Conservation (phyloP, 2,888 invertebrate genomes). For the Tyria jacobaeae region DNA sequence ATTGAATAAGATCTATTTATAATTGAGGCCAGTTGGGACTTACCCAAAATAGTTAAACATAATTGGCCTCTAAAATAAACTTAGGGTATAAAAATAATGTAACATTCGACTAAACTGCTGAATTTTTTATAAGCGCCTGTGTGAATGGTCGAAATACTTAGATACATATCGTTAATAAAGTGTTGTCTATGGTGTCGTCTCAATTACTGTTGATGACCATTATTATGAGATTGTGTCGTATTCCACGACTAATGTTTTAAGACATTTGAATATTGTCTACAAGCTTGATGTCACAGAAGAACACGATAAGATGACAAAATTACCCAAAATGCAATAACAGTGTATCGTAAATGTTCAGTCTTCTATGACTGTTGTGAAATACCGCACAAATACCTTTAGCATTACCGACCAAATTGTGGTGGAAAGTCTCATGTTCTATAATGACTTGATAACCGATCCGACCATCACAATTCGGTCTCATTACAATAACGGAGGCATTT, state of each 20-base stretch:
- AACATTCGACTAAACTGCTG: constrained; percentile 39
- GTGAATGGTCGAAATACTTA: constrained; percentile 60
- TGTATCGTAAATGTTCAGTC: constrained; percentile 44
- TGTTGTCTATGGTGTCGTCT: constrained; percentile 50
- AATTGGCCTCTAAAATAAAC: constrained; percentile 10
- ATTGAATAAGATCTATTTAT: constrained; percentile 17
- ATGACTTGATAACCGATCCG: constrained; percentile 26
- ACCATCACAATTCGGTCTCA: constrained; percentile 57
- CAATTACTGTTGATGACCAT: constrained; percentile 27
- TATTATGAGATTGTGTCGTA: constrained; percentile 25
- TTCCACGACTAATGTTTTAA: too few relatives aligned
- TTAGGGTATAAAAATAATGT: constrained; percentile 12
- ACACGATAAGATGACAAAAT: constrained; percentile 28
- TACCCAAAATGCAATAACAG: constrained; percentile 39
- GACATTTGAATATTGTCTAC: not conserved
- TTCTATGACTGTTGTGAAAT: constrained; percentile 61
- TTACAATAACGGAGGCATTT: constrained; percentile 63
- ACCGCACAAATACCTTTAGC: constrained; percentile 76
- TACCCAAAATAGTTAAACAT: constrained; percentile 15
- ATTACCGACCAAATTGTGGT: constrained; percentile 58
- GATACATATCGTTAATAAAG: constrained; percentile 69
- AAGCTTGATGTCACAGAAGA: not conserved
- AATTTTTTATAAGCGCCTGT: constrained; percentile 40
- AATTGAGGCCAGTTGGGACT: constrained; percentile 29
- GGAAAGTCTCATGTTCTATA: constrained; percentile 30